phyloP scores from a whole-genome alignment of 2,888 invertebrate genomes.

The Helleia helle region DNA sequence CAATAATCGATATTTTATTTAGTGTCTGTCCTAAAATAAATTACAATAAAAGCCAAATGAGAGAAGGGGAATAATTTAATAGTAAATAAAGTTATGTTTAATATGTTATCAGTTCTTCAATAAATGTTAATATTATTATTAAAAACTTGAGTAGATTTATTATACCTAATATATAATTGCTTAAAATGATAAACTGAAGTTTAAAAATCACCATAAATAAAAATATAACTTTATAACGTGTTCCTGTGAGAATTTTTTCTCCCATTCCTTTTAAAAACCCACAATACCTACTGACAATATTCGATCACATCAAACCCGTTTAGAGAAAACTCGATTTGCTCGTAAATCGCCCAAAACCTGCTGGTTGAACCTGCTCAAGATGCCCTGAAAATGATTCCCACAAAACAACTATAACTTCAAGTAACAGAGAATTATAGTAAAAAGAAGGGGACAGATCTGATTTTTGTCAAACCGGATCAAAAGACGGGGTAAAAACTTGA shows the following conservation, averaged over 20 bases:
- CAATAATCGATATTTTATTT: no score
- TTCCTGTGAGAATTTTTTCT: constrained; percentile 2
- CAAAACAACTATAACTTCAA: constrained; percentile 23
- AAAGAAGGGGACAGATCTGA: constrained; percentile 17
- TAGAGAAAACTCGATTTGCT: constrained; percentile 32
- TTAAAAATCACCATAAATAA: not conserved
- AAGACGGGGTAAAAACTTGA: constrained; percentile 16
- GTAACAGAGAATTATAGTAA: no score
- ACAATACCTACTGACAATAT: constrained; percentile 14
- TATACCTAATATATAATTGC: no score
- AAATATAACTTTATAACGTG: not conserved
- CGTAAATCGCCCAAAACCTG: constrained; percentile 15
- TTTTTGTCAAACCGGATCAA: constrained; percentile 17
- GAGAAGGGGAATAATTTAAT: no score
- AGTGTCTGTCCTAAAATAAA: no score
- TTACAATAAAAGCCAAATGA: no score
- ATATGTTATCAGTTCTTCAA: no score
- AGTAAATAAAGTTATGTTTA: no score
- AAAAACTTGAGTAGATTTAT: no score
- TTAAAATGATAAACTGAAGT: not conserved
- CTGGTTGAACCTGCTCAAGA: constrained; percentile 36
- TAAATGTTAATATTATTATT: no score
- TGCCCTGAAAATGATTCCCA: constrained; percentile 34
- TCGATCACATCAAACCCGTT: constrained; percentile 24
- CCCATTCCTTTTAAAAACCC: no score